Conservation (phyloP, 1,140 invertebrate genomes). For the Pseudachorutes palmiensis region DNA sequence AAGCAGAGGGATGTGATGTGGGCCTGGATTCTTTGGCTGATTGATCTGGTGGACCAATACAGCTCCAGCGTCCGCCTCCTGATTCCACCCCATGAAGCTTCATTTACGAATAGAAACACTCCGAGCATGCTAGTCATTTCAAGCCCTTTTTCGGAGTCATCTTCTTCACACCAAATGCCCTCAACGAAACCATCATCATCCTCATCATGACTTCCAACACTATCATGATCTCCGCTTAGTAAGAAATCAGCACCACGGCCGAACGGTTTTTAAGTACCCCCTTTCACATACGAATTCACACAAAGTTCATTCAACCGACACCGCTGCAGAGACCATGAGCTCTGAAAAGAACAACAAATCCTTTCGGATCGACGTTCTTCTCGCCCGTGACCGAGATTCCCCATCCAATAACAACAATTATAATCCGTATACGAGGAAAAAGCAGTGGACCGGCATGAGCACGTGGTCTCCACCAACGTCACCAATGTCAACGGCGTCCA, state of each 20-base stretch:
- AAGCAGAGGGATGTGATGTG: neutral
- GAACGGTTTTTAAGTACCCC: neutral
- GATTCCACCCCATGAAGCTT: neutral
- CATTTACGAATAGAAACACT: neutral
- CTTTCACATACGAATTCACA: neutral
- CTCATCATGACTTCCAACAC: no score
- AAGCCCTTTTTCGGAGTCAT: neutral
- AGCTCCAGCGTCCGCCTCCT: neutral
- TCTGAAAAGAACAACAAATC: conserved; percentile 30
- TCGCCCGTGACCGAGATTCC: conserved; percentile 28
- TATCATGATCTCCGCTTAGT: neutral
- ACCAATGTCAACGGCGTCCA: no score
- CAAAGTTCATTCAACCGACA: no score
- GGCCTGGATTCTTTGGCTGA: neutral
- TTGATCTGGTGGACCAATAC: neutral
- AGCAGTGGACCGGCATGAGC: neutral
- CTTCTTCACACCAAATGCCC: no score
- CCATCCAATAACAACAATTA: conserved; percentile 18
- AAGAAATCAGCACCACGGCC: neutral
- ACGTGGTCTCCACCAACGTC: conserved; percentile 24
- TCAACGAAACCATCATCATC: no score
- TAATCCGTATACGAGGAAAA: neutral
- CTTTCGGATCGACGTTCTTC: conserved; percentile 36
- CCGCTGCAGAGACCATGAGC: neutral
- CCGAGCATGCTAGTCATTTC: neutral